These are phyloP conservation scores for Ophioderma brevispina DNA, from an alignment of 35 echinoderm and acorn worm genomes.

Conservation along the genomic window DNA sequence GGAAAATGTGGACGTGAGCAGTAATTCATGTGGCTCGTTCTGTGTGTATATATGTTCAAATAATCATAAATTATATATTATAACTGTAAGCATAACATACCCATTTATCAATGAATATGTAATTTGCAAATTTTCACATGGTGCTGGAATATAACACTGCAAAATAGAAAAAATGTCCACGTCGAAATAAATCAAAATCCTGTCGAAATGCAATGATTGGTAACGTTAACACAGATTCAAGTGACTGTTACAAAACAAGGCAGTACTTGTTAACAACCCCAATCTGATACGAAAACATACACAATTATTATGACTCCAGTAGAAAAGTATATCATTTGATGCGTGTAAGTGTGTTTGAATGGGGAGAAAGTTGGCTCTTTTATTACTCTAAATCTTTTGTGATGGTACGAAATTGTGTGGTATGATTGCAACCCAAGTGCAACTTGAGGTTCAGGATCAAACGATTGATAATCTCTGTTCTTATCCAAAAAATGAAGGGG, in stretches of 20 bases:
- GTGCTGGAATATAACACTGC: background rate
- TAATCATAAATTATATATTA: background rate
- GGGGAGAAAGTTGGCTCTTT: background rate
- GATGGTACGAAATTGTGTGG: background rate
- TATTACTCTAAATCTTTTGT: background rate
- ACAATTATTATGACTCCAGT: background rate
- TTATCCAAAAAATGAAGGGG: background rate
- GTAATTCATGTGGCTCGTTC: background rate
- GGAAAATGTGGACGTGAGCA: background rate
- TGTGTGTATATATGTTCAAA: background rate
- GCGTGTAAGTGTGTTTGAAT: background rate
- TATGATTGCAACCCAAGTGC: background rate
- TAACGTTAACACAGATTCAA: background rate
- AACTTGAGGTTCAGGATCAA: conserved; percentile 6
- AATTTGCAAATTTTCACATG: background rate
- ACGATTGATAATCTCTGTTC: background rate
- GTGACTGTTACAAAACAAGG: background rate
- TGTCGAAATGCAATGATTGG: no score
- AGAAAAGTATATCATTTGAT: background rate
- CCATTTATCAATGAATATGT: background rate
- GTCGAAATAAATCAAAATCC: background rate
- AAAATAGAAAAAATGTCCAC: background rate
- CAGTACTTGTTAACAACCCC: no score
- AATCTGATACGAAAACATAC: background rate
- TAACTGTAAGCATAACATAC: background rate